phyloP scores from a whole-genome alignment of 64 coral and sea anemone genomes.

The Actinia tenebrosa region DNA sequence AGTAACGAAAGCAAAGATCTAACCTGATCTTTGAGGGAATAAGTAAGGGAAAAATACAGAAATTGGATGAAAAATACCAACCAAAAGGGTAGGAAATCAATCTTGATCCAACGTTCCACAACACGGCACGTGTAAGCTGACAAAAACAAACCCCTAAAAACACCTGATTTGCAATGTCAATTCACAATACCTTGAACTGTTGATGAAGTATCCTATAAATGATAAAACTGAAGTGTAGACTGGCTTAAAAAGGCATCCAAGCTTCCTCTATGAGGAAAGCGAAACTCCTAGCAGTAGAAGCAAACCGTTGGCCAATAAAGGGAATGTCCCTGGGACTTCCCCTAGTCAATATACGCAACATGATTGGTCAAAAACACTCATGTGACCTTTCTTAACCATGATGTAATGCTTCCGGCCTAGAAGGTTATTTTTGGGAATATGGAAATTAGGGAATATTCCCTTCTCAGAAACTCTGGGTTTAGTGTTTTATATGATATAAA shows the following conservation, averaged over 20 bases:
- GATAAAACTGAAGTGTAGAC: not conserved
- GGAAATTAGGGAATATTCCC: constrained; percentile 9
- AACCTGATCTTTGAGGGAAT: not conserved
- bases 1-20: not conserved
- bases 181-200: not conserved
- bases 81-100: not conserved
- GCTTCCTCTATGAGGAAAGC: constrained; percentile 7
- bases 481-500: not conserved
- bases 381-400: not conserved
- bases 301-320: not conserved
- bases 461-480: not conserved
- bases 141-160: not conserved
- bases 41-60: not conserved
- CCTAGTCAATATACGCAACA: not conserved
- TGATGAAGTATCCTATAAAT: not conserved
- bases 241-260: not conserved
- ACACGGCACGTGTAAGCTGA: not conserved
- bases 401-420: not conserved
- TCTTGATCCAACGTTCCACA: not conserved
- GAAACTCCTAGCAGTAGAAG: not conserved
- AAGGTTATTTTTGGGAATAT: not conserved
- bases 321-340: not conserved
- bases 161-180: not conserved
- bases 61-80: not conserved
- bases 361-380: not conserved